Conservation (phyloP, 2,797 vertebrate species). For the Xyrichtys novacula region DNA sequence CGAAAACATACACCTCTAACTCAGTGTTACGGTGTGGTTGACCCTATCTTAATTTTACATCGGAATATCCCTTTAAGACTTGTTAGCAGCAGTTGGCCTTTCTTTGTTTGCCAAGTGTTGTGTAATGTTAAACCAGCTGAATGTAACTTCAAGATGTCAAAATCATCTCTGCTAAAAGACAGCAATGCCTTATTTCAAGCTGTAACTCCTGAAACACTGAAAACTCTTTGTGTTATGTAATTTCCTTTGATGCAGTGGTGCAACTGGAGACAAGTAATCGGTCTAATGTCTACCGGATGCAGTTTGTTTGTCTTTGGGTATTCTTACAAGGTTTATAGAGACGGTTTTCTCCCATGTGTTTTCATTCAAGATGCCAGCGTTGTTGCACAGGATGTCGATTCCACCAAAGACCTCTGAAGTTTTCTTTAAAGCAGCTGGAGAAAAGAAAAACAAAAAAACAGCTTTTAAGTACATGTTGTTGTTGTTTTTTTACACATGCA, state of each 20-base stretch:
- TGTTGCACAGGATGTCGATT: slow-evolving; percentile 85
- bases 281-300: neutral
- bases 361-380: slow-evolving; percentile 83
- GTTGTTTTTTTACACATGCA: no score
- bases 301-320: neutral
- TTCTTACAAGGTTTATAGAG: slow-evolving; percentile 81
- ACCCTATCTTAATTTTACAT: no score
- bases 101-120: neutral
- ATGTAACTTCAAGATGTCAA: neutral
- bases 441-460: neutral
- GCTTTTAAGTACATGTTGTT: neutral
- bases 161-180: neutral
- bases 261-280: accelerated
- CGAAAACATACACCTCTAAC: no score
- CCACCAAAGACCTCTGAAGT: slow-evolving; percentile 65
- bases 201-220: neutral
- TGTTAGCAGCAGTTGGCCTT: neutral
- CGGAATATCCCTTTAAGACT: no score
- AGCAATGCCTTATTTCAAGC: neutral
- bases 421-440: slow-evolving; percentile 78
- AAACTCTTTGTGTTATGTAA: neutral
- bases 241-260: neutral
- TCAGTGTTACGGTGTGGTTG: no score
- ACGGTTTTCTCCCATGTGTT: slow-evolving; percentile 75
- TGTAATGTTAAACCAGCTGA: neutral